A percentile compares a stretch with the other conserved stretches of the same genome.
Evolutionary conservation across 2,888 invertebrate species (phyloP).

Genomic region (Synanthedon tipuliformis): DNA sequence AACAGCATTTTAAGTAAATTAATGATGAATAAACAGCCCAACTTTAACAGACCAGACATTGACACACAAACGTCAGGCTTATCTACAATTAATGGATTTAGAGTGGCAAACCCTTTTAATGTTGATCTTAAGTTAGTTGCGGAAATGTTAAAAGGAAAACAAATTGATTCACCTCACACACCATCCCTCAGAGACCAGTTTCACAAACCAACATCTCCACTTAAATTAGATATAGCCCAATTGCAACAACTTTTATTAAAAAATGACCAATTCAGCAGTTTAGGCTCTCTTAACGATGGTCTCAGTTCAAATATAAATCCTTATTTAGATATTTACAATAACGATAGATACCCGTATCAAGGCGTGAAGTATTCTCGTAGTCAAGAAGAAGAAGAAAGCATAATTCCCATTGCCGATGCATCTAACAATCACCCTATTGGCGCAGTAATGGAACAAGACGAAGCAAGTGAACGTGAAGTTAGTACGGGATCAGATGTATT

Average conservation of each 20-base stretch:
- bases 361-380: conserved; percentile 60
- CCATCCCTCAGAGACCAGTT: conserved; percentile 38
- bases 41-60: conserved; percentile 39
- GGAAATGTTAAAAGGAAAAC: conserved; percentile 59
- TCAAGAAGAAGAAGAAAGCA: conserved; percentile 59
- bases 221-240: conserved; percentile 48
- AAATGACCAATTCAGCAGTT: conserved; percentile 36
- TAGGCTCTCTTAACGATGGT: conserved; percentile 30
- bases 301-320: conserved; percentile 33
- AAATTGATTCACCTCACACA: conserved; percentile 43
- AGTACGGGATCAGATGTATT: conserved; percentile 29
- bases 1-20: conserved; percentile 44
- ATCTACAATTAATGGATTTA: conserved; percentile 59
- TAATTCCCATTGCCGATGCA: conserved; percentile 51
- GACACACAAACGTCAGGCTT: conserved; percentile 31
- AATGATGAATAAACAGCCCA: conserved; percentile 37
- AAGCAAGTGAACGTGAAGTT: conserved; percentile 33
- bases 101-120: conserved; percentile 65
- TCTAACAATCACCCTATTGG: conserved; percentile 58
- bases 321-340: conserved; percentile 45
- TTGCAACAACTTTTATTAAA: conserved; percentile 44
- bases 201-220: conserved; percentile 30
- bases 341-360: conserved; percentile 46
- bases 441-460: conserved; percentile 59
- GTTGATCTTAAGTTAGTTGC: conserved; percentile 59